Evolutionary conservation across 2,113 vertebrate species (phyloP), one percentile per base, ranked within the genome.

Genomic region (Istiophorus platypterus): DNA sequence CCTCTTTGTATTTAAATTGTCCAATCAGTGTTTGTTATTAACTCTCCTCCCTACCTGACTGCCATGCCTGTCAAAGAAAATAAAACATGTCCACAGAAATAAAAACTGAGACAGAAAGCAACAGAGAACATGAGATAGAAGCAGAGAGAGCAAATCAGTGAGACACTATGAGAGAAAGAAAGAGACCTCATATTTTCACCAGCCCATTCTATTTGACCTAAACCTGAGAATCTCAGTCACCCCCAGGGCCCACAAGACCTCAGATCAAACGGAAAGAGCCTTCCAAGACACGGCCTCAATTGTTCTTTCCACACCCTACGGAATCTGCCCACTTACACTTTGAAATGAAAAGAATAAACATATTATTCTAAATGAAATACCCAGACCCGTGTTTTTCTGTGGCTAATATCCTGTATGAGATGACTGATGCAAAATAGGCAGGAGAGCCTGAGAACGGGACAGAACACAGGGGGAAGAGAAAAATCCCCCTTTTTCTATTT

Each of bases 401-500:
- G 80, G 86, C 88, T 93, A 93, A 94, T 93, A 94, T 93, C 92
- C 92, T 92, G 93, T 92, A 90, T 5, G 83, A 88, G 89, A 91
- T 63, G 86, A 76, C 89, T 80, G 81, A 91, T 93, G 92, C 86
- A 90, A 92, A 94, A 92, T 89, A 93, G 93, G 89, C 91, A 91
- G 84, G 82, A 82, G 81, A 93, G 92, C 92, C 92, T 94, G 93
- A 94, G 93, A 94, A 94, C 88, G n/a, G 89, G 87, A 91, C 81
- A 37, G 85, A 85, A 86, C 80, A 66, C 84, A 71, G 88, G 86
- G 92, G 77, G 88, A 82, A 90, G 78, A 88, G 86, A 88, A 92
- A 94, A 94, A 91, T 87, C 82, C 93, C 93, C 90, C 86, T 87
- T 27, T 93, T 92, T 92, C 75, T 89, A 80, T 93, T 93, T 91